Conservation (phyloP, 2,113 vertebrate species). For the Gadus macrocephalus region DNA sequence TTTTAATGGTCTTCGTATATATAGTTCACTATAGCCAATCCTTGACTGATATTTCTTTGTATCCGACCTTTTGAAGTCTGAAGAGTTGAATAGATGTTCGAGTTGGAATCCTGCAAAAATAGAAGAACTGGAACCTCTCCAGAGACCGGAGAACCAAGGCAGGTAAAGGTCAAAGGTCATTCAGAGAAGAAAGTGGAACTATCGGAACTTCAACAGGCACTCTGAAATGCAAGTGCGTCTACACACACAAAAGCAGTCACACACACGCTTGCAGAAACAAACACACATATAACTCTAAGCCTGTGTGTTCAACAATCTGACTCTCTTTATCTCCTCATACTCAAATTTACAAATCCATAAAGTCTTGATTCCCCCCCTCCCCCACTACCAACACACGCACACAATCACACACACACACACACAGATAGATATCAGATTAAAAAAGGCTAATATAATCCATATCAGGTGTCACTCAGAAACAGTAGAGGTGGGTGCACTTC, state of each 20-base stretch:
- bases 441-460: slow-evolving; percentile 34
- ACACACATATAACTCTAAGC: background rate
- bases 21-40: too few species aligned
- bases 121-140: too few species aligned
- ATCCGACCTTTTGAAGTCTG: too few species aligned
- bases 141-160: too few species aligned
- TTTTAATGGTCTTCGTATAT: too few species aligned
- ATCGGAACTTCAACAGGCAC: slow-evolving; percentile 9
- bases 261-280: background rate
- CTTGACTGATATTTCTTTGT: too few species aligned
- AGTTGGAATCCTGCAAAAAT: slow-evolving; percentile 12
- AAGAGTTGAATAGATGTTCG: background rate
- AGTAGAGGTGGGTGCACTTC: slow-evolving; percentile 10
- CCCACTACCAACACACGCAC: background rate
- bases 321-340: too few species aligned
- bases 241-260: background rate
- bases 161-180: slow-evolving; percentile 21
- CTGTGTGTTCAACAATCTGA: background rate
- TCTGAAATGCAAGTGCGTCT: background rate
- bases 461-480: slow-evolving; percentile 45
- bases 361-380: background rate
- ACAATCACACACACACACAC: background rate
- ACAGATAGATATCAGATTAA: slow-evolving; percentile 22
- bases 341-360: too few species aligned
- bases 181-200: slow-evolving; percentile 17